Conservation (phyloP, 2,888 invertebrate genomes). For the Dryobotodes eremita region DNA sequence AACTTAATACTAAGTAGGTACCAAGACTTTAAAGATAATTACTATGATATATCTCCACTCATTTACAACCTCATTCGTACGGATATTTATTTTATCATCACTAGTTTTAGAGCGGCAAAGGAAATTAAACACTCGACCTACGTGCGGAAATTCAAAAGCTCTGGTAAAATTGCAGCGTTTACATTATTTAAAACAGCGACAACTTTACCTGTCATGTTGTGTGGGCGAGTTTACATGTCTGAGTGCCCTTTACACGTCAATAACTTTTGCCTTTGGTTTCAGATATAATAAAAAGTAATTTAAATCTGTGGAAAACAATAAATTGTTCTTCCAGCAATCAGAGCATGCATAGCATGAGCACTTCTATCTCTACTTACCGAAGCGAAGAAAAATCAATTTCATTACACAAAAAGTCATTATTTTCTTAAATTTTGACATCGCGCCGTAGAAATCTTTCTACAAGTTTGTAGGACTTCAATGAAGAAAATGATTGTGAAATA, state of each 20-base stretch:
- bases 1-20: background rate
- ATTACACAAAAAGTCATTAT: too few relatives aligned
- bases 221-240: background rate
- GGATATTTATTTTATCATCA: constrained; percentile 5
- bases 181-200: constrained; percentile 1
- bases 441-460: too few relatives aligned
- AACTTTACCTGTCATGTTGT: background rate
- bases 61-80: background rate
- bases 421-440: too few relatives aligned
- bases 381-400: too few relatives aligned
- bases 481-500: background rate
- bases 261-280: constrained; percentile 5
- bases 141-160: constrained; percentile 21
- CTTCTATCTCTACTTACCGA: too few relatives aligned
- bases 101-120: constrained; percentile 2
- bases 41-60: background rate
- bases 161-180: background rate
- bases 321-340: background rate
- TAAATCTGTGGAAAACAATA: background rate
- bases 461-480: background rate
- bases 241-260: background rate
- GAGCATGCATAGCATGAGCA: too few relatives aligned
- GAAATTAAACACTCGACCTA: constrained; percentile 11
- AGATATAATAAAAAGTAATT: background rate
- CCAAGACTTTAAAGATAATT: background rate